Evolutionary conservation across 2,797 vertebrate genomes (phyloP), one percentile per base, ranked within the genome.

Genomic region (Tadarida brasiliensis): DNA sequence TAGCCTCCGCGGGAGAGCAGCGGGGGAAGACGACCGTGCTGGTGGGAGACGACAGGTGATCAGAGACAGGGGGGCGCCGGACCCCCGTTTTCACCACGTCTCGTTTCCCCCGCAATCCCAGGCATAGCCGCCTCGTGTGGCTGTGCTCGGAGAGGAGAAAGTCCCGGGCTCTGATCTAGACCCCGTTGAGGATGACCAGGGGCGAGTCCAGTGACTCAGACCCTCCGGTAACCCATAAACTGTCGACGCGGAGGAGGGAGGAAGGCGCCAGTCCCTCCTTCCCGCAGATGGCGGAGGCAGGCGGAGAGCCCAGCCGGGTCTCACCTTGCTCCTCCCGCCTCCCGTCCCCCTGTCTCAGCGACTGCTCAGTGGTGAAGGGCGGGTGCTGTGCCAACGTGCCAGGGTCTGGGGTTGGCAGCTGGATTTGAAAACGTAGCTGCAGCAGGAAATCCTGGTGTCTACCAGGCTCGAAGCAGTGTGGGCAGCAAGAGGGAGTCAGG

Each of bases 291-390:
- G 30, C 8, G 63, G 63, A 5, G 63, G 63, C 28, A 16, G 63
- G n/a, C n/a, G 33, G 28, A 8, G 30, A 2, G 7, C 11, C 56
- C 7, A 10, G 7, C 1, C 0, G 57, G 65, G 11, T 17, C 57
- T 57, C 68, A 1, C 0, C 0, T 16, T 1, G 2, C 22, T 9
- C 6, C 28, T n/a, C n/a, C n/a, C n/a, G n/a, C n/a, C 7, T 3
- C 59, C 24, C 0, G 1, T 44, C 22, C 26, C 26, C 11, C 47
- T 1, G 0, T 28, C 19, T 51, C n/a, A 44, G 73, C 1, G 12
- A 11, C 57, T 14, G 24, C 20, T 24, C 19, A 7, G 28, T 39
- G 56, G 24, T 7, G 44, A 22, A 70, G 70, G 54, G 35, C 11
- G 5, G 26, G 11, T 11, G 20, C 12, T 11, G 1, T 35, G 20